phyloP scores from a whole-genome alignment of 2,888 invertebrate species.

The Lamellibrachia satsuma region DNA sequence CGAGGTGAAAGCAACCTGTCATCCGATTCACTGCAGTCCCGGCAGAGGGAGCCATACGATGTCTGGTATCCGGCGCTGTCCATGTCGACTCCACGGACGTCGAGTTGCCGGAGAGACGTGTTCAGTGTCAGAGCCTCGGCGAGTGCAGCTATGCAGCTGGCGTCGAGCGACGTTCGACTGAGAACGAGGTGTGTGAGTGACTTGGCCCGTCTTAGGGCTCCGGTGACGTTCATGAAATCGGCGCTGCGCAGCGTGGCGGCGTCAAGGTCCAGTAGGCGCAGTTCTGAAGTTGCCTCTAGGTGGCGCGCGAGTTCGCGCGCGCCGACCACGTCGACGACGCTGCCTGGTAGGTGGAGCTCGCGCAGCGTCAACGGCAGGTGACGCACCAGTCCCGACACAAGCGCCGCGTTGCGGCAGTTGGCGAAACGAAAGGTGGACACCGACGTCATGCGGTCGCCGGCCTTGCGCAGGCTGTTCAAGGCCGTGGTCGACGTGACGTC shows the following conservation, averaged over 20 bases:
- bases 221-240: constrained; percentile 51
- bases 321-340: constrained; percentile 52
- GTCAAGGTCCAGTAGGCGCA: constrained; percentile 35
- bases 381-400: constrained; percentile 55
- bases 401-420: constrained; percentile 45
- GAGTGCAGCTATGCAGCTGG: constrained; percentile 41
- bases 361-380: constrained; percentile 48
- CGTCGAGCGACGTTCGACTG: constrained; percentile 91
- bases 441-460: constrained; percentile 48
- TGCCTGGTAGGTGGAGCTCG: constrained; percentile 47
- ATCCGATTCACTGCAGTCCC: neutral
- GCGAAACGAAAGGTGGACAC: constrained; percentile 48
- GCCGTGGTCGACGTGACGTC: constrained; percentile 50
- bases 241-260: constrained; percentile 47
- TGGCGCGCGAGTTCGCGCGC: constrained; percentile 47
- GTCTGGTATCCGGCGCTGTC: neutral
- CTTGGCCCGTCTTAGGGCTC: constrained; percentile 51
- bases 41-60: neutral
- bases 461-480: constrained; percentile 53
- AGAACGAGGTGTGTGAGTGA: constrained; percentile 80
- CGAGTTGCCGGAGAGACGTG: constrained; percentile 49
- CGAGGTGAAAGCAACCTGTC: neutral
- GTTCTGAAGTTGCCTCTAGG: constrained; percentile 45
- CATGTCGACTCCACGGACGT: constrained; percentile 46
- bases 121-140: constrained; percentile 47